Base-by-base conservation (phyloP, 1,140 invertebrate species). In the Probaryconus sp. region DNA sequence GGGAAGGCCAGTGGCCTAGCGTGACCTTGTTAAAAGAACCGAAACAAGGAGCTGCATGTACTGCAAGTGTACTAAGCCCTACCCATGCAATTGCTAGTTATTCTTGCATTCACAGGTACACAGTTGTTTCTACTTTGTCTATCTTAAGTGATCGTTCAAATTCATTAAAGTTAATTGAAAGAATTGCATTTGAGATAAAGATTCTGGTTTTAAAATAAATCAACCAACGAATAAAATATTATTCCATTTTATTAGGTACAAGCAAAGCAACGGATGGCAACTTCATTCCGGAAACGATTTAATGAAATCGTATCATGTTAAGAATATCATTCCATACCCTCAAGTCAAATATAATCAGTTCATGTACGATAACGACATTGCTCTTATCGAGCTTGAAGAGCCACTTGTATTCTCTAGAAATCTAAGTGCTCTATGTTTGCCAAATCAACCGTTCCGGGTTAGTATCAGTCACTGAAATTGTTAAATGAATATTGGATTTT, bases 291-390 rank as follows among this genome's bases (percentile, higher is more conserved):
- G 88, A 33, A 87, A 86, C 14, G 83, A 85, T 56, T 64, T 86
- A 18, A n/a, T 83, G 4, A 82, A 83, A 18, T 79, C 81, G 1
- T 70, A 81, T 35, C 45, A 42, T 9, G 84, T 88, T 18, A 87
- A 80, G 50, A 86, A 77, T 69, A 90, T 92, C 13, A 81, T 91
- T 28, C 82, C 89, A 6, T 90, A 91, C 81, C 90, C 90, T 42
- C 85, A 91, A 88, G 89, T 89, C 0, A 91, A 91, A 82, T 91
- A 89, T 76, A 89, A 89, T 72, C 89, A 90, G 73, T 90, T 91
- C 67, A 82, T 90, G 38, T 91, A 90, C 56, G 87, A 88, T 20
- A 89, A 91, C 60, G 90, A 92, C 56, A 86, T 91, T 6, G 90
- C 88, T 6, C 80, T 92, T 11, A 80, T 92, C 16, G 84, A 90